Base-by-base conservation (phyloP, 2,888 invertebrate genomes). In the Sphecodes monilicornis region DNA sequence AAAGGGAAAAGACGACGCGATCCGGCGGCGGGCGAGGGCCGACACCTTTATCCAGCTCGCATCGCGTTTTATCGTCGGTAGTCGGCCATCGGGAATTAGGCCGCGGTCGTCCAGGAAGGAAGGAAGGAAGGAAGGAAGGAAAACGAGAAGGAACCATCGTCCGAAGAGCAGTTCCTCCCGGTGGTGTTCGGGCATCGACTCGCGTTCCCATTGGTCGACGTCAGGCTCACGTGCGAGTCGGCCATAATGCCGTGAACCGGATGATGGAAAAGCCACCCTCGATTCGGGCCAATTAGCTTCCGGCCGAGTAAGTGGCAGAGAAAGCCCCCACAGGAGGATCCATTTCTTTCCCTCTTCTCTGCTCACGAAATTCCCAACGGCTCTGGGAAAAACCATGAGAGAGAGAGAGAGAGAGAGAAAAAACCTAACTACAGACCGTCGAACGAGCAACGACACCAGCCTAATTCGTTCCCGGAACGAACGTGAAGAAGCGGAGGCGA, bases 261-360 rank as follows among this genome's bases (percentile, higher is more conserved):
- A 90, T 90, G 90, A 90, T 90, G 89, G 89, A 90, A 90, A 90
- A 90, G 90, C 90, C 89, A 90, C 90, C 90, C 90, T 85, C 89
- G 90, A 90, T 87, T 86, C 90, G 90, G 86, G 82, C 90, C 90
- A 90, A 90, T 90, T 90, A 90, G 86, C 88, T 90, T 90, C 90
- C 90, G 90, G 90, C 84, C 90, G 83, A 82, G 90, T 89, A 88
- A 90, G 90, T 89, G 90, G 84, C 90, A 85, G 84, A 80, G 90
- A 88, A 90, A 26, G 26, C 57, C 80, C 80, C 66, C 57, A n/a
- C 50, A n/a, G 50, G 50, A 50, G 50, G 50, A 50, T 50, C 50
- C 50, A 50, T 50, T 50, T 50, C 50, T 50, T 50, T 74, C 74
- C 32, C 57, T 76, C 66, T 50, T 74, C 68, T 43, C 18, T 60